Evolutionary conservation across 2,888 invertebrate species (phyloP).

Genomic region (Eudasyphora cyanicolor): DNA sequence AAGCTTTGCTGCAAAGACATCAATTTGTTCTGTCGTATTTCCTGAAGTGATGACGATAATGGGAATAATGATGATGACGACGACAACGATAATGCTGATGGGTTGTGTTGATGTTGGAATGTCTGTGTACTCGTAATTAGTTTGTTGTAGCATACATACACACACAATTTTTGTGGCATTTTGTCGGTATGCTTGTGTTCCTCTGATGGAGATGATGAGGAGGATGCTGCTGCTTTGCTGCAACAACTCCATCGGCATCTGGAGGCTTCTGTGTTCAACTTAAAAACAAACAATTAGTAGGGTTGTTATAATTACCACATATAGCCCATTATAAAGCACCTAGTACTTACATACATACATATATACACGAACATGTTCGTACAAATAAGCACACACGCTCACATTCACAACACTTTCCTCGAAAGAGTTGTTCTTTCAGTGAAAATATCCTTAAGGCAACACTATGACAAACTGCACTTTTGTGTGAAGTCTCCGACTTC

Average conservation of each 20-base stretch:
- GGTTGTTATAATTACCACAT: constrained; percentile 69
- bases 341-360: constrained; percentile 2
- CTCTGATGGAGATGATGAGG: neutral
- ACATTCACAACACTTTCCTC: neutral
- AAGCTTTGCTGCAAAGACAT: too few relatives aligned
- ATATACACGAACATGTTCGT: neutral
- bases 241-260: constrained; percentile 1
- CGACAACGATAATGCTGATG: neutral
- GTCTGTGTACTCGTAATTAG: constrained; percentile 59
- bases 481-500: neutral
- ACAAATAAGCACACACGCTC: neutral
- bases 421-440: neutral
- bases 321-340: constrained; percentile 41
- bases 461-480: neutral
- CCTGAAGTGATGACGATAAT: constrained; percentile 15
- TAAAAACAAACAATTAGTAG: constrained; percentile 71
- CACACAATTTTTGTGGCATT: constrained; percentile 60
- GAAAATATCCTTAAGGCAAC: neutral
- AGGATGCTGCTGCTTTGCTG: neutral
- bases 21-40: too few relatives aligned
- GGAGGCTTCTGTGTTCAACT: constrained; percentile 22
- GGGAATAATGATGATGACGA: neutral
- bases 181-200: constrained; percentile 28
- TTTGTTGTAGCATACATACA: too few relatives aligned
- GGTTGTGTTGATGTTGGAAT: neutral